phyloP scores from a whole-genome alignment of 2,797 vertebrate genomes.

The Galaxias olidus region DNA sequence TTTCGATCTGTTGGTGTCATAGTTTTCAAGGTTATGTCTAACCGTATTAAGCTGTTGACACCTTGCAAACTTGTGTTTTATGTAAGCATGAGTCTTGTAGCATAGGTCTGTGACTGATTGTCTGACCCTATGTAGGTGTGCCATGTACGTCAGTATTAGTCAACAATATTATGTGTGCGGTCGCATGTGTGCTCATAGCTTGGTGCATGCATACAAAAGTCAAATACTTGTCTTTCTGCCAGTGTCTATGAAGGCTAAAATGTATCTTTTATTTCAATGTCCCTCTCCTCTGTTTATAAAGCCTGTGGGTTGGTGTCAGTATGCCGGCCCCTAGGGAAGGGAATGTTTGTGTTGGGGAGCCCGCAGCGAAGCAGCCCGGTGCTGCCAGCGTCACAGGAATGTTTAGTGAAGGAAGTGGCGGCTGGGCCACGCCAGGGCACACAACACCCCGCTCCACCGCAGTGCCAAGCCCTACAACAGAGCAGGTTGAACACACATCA shows the following conservation, averaged over 20 bases:
- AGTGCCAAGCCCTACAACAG: neutral
- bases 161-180: neutral
- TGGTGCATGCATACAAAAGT: neutral
- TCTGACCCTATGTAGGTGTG: neutral
- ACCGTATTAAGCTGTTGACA: too few relatives aligned
- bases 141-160: too few relatives aligned
- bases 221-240: neutral
- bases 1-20: neutral
- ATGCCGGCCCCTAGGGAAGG: neutral
- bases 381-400: constrained; percentile 10
- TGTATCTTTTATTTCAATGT: neutral
- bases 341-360: neutral
- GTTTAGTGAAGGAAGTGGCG: constrained; percentile 14
- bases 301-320: neutral
- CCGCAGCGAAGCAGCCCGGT: constrained; percentile 3
- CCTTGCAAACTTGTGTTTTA: neutral
- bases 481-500: neutral
- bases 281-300: too few relatives aligned
- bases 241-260: neutral
- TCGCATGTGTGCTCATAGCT: neutral
- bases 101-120: neutral
- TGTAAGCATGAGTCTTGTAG: neutral
- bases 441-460: constrained; percentile 4
- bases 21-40: neutral
- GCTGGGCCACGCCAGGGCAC: neutral